These are phyloP conservation scores for Agrilus mali DNA, from an alignment of 2,888 invertebrate species.

Conservation along the genomic window DNA sequence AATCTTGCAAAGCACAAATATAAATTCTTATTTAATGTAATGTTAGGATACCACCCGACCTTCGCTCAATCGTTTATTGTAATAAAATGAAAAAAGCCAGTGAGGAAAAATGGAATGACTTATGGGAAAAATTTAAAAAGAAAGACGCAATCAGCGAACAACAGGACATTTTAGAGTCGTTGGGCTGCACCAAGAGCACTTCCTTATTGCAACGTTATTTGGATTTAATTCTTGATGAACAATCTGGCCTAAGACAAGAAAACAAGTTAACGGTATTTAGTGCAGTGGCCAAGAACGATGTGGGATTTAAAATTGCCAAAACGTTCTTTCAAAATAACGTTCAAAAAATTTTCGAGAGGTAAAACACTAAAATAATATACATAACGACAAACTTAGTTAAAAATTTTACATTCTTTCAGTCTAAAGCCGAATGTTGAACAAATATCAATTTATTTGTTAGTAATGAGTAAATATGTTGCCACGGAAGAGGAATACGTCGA, in stretches of 20 bases:
- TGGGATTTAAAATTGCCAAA: conserved; percentile 59
- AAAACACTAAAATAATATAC: conserved; percentile 34
- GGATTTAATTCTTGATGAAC: conserved; percentile 48
- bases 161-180: conserved; percentile 45
- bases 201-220: conserved; percentile 49
- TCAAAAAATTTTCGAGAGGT: conserved; percentile 51
- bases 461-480: no score
- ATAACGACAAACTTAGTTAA: no score
- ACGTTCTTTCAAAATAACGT: conserved; percentile 57
- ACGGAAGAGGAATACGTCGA: no score
- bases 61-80: conserved; percentile 61
- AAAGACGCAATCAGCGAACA: conserved; percentile 58
- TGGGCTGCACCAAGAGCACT: conserved; percentile 53
- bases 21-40: background rate
- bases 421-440: no score
- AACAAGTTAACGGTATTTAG: conserved; percentile 52
- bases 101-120: conserved; percentile 60
- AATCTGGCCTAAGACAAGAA: conserved; percentile 54
- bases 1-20: no score
- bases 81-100: conserved; percentile 53
- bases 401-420: no score
- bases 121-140: conserved; percentile 48
- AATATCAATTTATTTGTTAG: no score
- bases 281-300: conserved; percentile 46
- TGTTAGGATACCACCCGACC: conserved; percentile 55